Evolutionary conservation across 1,140 invertebrate genomes (phyloP), one percentile per base, ranked within the genome.

Genomic region (Drosophila watanabei): DNA sequence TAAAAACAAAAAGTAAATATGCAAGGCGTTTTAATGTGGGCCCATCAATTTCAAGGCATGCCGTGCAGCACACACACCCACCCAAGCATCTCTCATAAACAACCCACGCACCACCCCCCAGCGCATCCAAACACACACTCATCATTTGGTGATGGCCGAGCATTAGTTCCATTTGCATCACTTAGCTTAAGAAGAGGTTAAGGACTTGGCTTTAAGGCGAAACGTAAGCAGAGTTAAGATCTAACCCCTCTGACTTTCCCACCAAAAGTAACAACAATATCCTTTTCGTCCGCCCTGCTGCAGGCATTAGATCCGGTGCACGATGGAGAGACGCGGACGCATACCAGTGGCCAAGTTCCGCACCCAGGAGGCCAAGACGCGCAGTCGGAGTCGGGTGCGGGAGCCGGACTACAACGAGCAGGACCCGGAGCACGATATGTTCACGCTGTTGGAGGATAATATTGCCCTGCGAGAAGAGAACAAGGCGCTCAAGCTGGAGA

Each of bases 401-500:
- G 89, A 93, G 35, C 85, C 89, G 9, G 91, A 93, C 45, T 92
- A 93, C 28, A 93, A 92, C 58, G 85, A 93, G 14, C 89, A 93
- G 70, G 92, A 93, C 64, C 91, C 92, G 4, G 91, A 92, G 68
- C 90, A 92, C 48, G 92, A 93, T 76, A 77, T 92, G 64, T 93
- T 93, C 14, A 93, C 92, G 7, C 59, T 93, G 49, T 54, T 93
- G 20, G 92, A 93, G 72, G 92, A 93, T 24, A 93, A 93, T 56
- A 93, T 93, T 49, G 91, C 92, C 0, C 57, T 93, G 4, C 92
- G 92, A 45, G 92, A 93, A 59, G 89, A 92, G 68, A 93, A 93
- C 72, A 92, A 93, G 58, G 81, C 84, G 18, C 76, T 93, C 5
- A 92, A 93, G 35, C 56, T 86, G 7, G 84, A 93, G 65, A 87